Evolutionary conservation across 2,888 invertebrate species (phyloP).

Genomic region (Rotaria magnacalcarata): DNA sequence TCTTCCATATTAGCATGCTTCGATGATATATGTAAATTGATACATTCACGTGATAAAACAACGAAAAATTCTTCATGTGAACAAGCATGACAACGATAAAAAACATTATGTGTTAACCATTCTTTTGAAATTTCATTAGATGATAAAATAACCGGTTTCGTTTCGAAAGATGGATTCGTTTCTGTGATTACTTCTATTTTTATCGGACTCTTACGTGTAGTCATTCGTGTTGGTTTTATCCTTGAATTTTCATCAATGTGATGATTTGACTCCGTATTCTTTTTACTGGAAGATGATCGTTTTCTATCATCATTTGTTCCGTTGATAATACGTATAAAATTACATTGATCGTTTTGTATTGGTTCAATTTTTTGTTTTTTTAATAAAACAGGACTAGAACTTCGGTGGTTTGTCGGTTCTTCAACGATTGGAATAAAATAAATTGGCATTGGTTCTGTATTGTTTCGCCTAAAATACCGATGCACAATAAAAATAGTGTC

Average conservation of each 20-base stretch:
- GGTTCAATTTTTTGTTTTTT: neutral
- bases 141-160: neutral
- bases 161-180: neutral
- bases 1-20: constrained; percentile 30
- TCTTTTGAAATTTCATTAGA: neutral
- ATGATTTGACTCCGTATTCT: neutral
- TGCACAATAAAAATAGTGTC: too few relatives aligned
- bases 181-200: neutral
- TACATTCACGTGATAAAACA: constrained; percentile 29
- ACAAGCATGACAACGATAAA: constrained; percentile 30
- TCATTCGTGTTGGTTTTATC: neutral
- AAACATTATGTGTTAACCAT: neutral
- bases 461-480: neutral
- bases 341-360: neutral
- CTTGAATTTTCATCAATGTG: neutral
- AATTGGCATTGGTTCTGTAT: neutral
- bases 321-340: neutral
- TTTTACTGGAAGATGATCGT: neutral
- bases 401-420: neutral
- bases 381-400: neutral
- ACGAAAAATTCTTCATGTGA: constrained; percentile 1
- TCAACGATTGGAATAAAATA: neutral
- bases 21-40: constrained; percentile 23
- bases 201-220: neutral
- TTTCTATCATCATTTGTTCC: neutral